Conservation (phyloP, 2,888 invertebrate species). For the Scaptomyza polygonia region DNA sequence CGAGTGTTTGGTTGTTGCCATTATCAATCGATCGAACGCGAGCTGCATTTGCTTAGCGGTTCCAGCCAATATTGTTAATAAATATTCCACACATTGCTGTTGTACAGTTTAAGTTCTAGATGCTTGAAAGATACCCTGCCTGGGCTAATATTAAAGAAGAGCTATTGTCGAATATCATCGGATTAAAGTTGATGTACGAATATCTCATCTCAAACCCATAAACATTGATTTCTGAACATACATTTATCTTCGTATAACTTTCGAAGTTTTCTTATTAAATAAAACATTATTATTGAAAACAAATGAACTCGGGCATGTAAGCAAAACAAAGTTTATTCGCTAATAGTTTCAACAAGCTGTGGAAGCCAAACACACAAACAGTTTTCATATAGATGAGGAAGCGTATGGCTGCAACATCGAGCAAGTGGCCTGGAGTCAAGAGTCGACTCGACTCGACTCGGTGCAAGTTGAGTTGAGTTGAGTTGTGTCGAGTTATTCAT, state of each 20-base stretch:
- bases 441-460: conserved; percentile 14
- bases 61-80: conserved; percentile 68
- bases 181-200: background rate
- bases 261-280: conserved; percentile 1
- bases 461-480: conserved; percentile 9
- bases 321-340: conserved; percentile 5
- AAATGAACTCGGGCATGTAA: conserved; percentile 1
- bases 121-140: conserved; percentile 45
- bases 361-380: background rate
- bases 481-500: conserved; percentile 40
- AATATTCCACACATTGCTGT: conserved; percentile 66
- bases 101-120: conserved; percentile 32
- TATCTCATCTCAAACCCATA: too few relatives aligned
- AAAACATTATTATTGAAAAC: conserved; percentile 3
- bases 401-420: conserved; percentile 2
- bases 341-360: conserved; percentile 10
- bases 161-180: background rate
- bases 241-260: background rate
- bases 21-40: conserved; percentile 80
- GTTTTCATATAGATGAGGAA: conserved; percentile 2
- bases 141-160: background rate
- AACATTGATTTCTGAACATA: background rate
- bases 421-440: conserved; percentile 23
- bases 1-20: conserved; percentile 63
- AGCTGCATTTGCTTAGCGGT: conserved; percentile 74